A percentile compares a stretch with the other conserved stretches of the same genome.
Evolutionary conservation across 2,888 invertebrate species (phyloP).

Genomic region (Drosophila cognata): DNA sequence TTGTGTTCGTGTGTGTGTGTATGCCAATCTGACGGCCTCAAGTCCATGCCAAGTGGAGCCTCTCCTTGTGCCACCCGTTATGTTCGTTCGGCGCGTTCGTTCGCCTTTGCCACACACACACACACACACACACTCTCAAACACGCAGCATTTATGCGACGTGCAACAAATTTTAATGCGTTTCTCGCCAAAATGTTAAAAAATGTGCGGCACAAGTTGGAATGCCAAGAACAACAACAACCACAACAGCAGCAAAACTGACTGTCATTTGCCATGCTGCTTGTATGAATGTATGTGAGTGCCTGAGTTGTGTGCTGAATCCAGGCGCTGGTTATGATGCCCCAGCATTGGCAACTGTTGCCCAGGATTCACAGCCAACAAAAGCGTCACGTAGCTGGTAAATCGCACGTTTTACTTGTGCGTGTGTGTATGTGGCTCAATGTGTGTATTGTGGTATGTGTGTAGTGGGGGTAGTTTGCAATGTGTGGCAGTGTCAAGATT

Average conservation of each 20-base stretch:
- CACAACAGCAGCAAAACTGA: slow-evolving; percentile 37
- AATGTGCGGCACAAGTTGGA: slow-evolving; percentile 79
- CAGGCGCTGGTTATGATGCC: slow-evolving; percentile 47
- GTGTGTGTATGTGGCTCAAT: slow-evolving; percentile 8
- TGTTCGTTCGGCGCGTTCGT: slow-evolving; percentile 44
- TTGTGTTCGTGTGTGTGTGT: not conserved
- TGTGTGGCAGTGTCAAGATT: slow-evolving; percentile 58
- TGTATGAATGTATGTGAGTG: slow-evolving; percentile 26
- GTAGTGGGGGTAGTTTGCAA: not conserved
- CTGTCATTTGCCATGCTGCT: slow-evolving; percentile 52
- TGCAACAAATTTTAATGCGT: slow-evolving; percentile 82
- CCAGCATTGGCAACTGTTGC: slow-evolving; percentile 72
- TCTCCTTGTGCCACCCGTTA: slow-evolving; percentile 47
- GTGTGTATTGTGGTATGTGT: slow-evolving; percentile 15
- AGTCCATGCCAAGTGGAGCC: slow-evolving; percentile 23
- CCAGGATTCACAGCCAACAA: slow-evolving; percentile 66
- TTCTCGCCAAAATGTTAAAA: slow-evolving; percentile 77
- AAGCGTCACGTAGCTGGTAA: slow-evolving; percentile 76
- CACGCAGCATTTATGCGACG: slow-evolving; percentile 76
- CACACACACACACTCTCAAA: slow-evolving; percentile 24
- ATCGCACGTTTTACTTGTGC: slow-evolving; percentile 72
- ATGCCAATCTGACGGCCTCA: slow-evolving; percentile 32
- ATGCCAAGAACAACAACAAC: slow-evolving; percentile 40
- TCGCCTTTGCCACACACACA: slow-evolving; percentile 36
- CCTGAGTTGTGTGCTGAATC: slow-evolving; percentile 32